Base-by-base conservation (phyloP, 2,797 vertebrate species). In the Simalia tracyae region DNA sequence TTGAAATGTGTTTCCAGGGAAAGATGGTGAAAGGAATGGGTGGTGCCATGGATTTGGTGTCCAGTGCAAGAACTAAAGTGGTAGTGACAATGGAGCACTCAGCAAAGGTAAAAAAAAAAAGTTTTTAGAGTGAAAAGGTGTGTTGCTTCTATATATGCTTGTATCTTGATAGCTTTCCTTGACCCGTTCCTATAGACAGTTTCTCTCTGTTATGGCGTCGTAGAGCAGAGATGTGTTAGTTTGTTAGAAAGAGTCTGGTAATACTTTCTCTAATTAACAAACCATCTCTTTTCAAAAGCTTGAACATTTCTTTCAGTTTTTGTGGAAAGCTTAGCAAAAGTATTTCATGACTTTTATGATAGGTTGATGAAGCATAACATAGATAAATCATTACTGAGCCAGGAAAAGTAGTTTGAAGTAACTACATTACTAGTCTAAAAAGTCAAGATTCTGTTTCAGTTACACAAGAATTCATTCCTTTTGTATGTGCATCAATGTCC, bases 21-120 rank as follows among this genome's bases (percentile, higher is more conserved):
- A 99, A 99, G 96, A 99, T 99, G 99, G 99, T 99, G 94, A 99
- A 99, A 97, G 99, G 99, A 95, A 99, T 99, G 99, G 99, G 99
- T 0, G 99, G 99, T 92, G 99, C 99, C 89, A 99, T 99, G 99
- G 99, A 99, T 93, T 97, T 99, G 89, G 99, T 99, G 91, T 99
- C 99, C 60, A 99, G 98, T 3, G 97, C 98, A 1, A 98, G 98
- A 97, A 99, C 99, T 88, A 99, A 99, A 97, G 99, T 99, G 86
- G 99, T 99, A 91, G 98, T 99, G 94, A 99, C 99, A 59, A 99
- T 99, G 99, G 99, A 99, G 89, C 99, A 99, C 94, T 99, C 99
- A 0, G 99, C 99, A 50, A 99, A 99, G 98, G 98, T 98, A 97
- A 97, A 9, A 26, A 42, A 22, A 31, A n/a, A n/a, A n/a, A 0